phyloP scores from a whole-genome alignment of 1,140 invertebrate genomes.

The Stegodyphus mimosarum region DNA sequence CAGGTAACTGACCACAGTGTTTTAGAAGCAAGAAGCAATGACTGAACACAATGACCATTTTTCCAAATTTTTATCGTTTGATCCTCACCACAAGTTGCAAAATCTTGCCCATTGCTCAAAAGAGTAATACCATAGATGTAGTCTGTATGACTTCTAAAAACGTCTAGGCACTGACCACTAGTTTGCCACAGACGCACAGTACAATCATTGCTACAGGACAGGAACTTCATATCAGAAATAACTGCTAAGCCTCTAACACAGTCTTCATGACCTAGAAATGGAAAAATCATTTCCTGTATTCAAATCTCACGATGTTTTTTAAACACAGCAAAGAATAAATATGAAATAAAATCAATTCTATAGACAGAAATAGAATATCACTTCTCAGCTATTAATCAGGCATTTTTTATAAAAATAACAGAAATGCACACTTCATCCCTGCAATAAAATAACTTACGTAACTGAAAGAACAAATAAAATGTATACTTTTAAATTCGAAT shows the following conservation, averaged over 20 bases:
- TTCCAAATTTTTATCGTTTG: slow-evolving; percentile 86
- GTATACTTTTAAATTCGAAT: no score
- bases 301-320: no score
- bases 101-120: slow-evolving; percentile 73
- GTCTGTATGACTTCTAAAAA: slow-evolving; percentile 82
- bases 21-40: slow-evolving; percentile 83
- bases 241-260: slow-evolving; percentile 85
- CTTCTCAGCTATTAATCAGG: no score
- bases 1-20: slow-evolving; percentile 89
- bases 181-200: slow-evolving; percentile 83
- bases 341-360: no score
- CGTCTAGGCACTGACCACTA: slow-evolving; percentile 80
- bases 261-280: slow-evolving; percentile 82
- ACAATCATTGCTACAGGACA: slow-evolving; percentile 93
- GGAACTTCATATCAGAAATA: slow-evolving; percentile 77
- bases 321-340: no score
- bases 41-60: slow-evolving; percentile 74
- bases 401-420: no score
- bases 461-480: no score
- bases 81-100: slow-evolving; percentile 88
- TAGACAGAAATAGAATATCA: no score
- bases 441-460: no score
- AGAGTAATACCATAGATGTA: slow-evolving; percentile 76
- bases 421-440: no score
- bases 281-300: no score